phyloP scores from a whole-genome alignment of 2,113 vertebrate species.

The Laticauda laticaudata region DNA sequence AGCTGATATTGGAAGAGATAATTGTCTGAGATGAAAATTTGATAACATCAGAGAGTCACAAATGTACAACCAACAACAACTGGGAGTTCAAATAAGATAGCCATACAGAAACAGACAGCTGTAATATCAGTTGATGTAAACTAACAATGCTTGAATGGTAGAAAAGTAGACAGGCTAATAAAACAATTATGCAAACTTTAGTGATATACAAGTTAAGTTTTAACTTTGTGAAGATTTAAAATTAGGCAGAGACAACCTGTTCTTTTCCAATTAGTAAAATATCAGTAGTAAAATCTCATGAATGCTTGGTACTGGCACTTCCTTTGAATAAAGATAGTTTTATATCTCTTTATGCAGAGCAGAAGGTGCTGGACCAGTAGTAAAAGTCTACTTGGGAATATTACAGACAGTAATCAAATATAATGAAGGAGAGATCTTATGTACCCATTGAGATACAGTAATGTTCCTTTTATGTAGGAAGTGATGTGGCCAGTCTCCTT shows the following conservation, averaged over 20 bases:
- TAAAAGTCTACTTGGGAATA: background rate
- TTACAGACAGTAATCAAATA: background rate
- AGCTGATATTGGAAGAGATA: background rate
- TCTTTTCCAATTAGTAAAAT: background rate
- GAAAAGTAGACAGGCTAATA: background rate
- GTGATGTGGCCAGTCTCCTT: background rate
- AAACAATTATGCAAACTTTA: background rate
- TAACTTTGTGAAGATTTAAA: background rate
- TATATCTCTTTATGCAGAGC: background rate
- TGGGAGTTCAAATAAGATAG: background rate
- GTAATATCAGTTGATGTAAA: background rate
- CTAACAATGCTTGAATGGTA: background rate
- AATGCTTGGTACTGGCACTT: background rate
- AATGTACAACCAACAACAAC: background rate
- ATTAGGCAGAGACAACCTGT: background rate
- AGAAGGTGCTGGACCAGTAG: background rate
- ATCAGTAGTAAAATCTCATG: background rate
- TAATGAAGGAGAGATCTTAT: background rate
- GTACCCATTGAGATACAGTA: background rate
- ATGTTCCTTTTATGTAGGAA: background rate
- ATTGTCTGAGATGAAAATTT: background rate
- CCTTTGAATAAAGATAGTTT: background rate
- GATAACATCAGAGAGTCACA: background rate
- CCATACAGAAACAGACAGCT: background rate
- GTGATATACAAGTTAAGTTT: background rate